A percentile compares a stretch with the other conserved stretches of the same genome.
phyloP scores from a whole-genome alignment of 2,888 invertebrate species.

The Caenorhabditis sp. region DNA sequence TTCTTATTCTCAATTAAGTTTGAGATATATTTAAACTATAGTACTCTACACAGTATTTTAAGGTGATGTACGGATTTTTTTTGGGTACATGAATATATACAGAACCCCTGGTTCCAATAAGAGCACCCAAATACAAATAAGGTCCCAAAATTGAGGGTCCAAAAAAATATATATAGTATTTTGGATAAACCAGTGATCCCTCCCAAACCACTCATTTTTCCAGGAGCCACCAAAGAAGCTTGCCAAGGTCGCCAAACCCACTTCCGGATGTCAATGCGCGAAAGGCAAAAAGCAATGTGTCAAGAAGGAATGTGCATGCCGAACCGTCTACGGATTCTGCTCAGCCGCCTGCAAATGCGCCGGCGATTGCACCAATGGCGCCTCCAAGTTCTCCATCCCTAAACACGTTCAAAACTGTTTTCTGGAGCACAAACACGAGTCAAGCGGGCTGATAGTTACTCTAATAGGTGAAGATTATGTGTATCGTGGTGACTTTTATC shows the following conservation, averaged over 20 bases:
- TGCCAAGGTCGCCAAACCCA: slow-evolving; percentile 66
- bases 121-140: too few species aligned
- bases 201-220: neutral
- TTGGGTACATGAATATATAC: too few species aligned
- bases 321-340: slow-evolving; percentile 70
- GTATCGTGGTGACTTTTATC: slow-evolving; percentile 70
- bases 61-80: too few species aligned
- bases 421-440: slow-evolving; percentile 70
- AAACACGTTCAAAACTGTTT: slow-evolving; percentile 71
- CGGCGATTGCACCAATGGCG: slow-evolving; percentile 71
- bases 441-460: slow-evolving; percentile 70
- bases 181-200: neutral
- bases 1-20: too few species aligned
- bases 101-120: too few species aligned
- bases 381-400: slow-evolving; percentile 70
- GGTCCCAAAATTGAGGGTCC: too few species aligned
- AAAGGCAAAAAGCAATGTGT: slow-evolving; percentile 71
- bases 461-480: slow-evolving; percentile 70
- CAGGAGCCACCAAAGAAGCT: slow-evolving; percentile 69
- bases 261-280: slow-evolving; percentile 69
- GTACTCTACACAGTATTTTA: too few species aligned
- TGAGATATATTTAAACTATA: too few species aligned
- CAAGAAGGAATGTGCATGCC: slow-evolving; percentile 71
- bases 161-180: too few species aligned
- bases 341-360: slow-evolving; percentile 69